Conservation (phyloP, 2,888 invertebrate species). For the Hemaris fuciformis region DNA sequence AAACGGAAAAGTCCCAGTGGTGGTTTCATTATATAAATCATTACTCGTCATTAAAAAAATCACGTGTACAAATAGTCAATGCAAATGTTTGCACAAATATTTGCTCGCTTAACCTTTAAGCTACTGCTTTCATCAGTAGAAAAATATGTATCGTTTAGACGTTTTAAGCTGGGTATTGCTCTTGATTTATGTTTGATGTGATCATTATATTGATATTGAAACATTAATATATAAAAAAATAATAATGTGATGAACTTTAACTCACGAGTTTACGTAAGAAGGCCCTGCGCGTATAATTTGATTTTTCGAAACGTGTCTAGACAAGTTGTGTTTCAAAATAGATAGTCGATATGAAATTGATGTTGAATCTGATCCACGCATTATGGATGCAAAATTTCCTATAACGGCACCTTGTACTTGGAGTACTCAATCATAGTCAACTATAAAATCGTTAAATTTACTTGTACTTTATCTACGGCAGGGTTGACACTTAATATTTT, state of each 20-base stretch:
- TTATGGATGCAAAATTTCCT: slow-evolving; percentile 6
- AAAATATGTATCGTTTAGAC: too few relatives aligned
- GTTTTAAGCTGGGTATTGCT: too few relatives aligned
- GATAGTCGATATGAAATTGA: background rate
- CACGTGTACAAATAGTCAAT: too few relatives aligned
- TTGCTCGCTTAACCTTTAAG: too few relatives aligned
- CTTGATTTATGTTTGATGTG: too few relatives aligned
- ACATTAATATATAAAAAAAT: background rate
- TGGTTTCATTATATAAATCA: too few relatives aligned
- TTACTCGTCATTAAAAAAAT: too few relatives aligned
- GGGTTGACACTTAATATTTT: background rate
- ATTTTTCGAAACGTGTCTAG: slow-evolving; percentile 1
- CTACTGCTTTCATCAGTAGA: too few relatives aligned
- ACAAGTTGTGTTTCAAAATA: background rate
- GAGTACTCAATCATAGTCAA: slow-evolving; percentile 1
- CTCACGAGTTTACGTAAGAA: background rate
- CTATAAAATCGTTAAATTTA: background rate
- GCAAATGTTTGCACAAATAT: too few relatives aligned
- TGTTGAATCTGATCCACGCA: background rate
- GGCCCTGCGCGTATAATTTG: background rate
- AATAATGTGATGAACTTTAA: too few relatives aligned
- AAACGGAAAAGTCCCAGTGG: too few relatives aligned
- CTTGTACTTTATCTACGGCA: background rate
- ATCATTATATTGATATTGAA: background rate
- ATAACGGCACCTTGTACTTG: background rate